These are phyloP conservation scores for Tadarida brasiliensis DNA, from an alignment of 2,797 vertebrate species.

Conservation along the genomic window DNA sequence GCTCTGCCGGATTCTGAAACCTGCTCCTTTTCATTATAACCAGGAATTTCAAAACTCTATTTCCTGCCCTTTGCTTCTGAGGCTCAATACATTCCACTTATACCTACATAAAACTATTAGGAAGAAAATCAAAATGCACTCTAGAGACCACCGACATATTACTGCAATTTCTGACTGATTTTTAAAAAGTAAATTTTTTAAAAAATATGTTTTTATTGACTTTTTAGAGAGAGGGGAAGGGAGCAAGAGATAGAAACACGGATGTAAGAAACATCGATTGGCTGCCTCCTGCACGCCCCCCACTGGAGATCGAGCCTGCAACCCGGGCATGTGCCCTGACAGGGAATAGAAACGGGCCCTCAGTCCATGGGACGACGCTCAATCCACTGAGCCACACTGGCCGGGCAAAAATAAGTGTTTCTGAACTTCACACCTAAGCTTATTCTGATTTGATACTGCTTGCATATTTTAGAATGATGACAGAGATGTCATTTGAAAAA, in stretches of 20 bases:
- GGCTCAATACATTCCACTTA: slow-evolving; percentile 21
- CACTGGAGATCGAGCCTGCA: too few species aligned
- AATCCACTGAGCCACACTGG: too few species aligned
- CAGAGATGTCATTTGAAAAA: slow-evolving; percentile 39
- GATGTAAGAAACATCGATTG: too few species aligned
- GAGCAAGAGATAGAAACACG: too few species aligned
- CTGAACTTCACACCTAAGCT: not conserved
- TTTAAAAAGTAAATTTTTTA: not conserved
- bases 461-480: slow-evolving; percentile 27
- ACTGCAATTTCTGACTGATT: slow-evolving; percentile 23
- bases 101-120: not conserved
- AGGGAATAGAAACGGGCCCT: too few species aligned
- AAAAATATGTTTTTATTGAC: too few species aligned
- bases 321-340: too few species aligned
- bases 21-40: not conserved
- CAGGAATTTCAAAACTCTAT: not conserved
- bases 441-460: slow-evolving; percentile 21
- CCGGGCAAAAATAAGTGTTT: not conserved
- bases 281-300: too few species aligned
- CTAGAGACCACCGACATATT: not conserved
- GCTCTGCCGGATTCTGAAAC: slow-evolving; percentile 1
- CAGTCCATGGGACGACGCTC: too few species aligned
- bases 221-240: too few species aligned
- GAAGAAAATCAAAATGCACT: slow-evolving; percentile 11
- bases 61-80: not conserved